Conservation (phyloP, 2,797 vertebrate species). For the Phaenicophaeus curvirostris region DNA sequence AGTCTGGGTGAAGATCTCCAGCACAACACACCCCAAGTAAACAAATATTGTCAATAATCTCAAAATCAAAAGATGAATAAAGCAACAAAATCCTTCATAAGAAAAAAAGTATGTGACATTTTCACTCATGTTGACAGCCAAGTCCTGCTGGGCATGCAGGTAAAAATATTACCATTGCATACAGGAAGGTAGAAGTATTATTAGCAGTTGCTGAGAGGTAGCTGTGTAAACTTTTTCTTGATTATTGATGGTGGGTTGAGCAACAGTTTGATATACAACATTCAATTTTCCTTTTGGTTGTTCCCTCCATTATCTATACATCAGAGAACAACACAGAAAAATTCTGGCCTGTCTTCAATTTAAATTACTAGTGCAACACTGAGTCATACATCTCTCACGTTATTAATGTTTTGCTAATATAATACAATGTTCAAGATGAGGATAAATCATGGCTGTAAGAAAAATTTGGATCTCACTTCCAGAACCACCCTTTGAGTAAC, state of each 20-base stretch:
- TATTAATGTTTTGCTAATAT: conserved; percentile 60
- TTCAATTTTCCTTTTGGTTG: not conserved
- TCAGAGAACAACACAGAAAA: conserved; percentile 17
- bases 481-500: not conserved
- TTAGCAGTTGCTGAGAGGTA: not conserved
- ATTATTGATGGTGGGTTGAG: not conserved
- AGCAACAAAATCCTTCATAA: not conserved
- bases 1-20: not conserved
- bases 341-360: not conserved
- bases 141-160: not conserved
- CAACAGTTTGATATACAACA: conserved; percentile 38
- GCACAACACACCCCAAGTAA: not conserved
- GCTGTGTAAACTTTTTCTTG: conserved; percentile 28
- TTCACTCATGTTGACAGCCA: not conserved
- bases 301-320: not conserved
- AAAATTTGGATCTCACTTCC: not conserved
- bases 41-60: not conserved
- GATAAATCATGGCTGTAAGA: not conserved
- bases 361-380: conserved; percentile 33
- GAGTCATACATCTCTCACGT: not conserved
- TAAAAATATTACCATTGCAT: not conserved
- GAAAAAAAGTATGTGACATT: not conserved
- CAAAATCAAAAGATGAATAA: not conserved
- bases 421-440: not conserved
- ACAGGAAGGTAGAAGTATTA: not conserved